Base-by-base conservation (phyloP, 2,888 invertebrate species). In the Temnothorax rugatulus region DNA sequence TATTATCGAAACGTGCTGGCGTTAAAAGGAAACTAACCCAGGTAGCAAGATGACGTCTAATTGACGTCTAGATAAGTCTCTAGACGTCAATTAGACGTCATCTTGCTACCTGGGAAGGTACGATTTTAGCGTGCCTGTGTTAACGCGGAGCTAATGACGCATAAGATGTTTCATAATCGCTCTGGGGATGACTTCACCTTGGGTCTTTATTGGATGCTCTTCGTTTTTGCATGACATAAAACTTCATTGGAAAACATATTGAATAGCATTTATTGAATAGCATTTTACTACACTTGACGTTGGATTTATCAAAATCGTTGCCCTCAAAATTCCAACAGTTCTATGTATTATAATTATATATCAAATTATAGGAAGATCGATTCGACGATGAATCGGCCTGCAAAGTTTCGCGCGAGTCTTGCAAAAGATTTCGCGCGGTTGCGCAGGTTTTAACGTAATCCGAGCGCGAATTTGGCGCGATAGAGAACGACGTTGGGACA, bases 101-200 rank as follows among this genome's bases (percentile, higher is more conserved):
- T n/a, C n/a, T n/a, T n/a, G n/a, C n/a, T n/a, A n/a, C n/a, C n/a
- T n/a, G n/a, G n/a, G n/a, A n/a, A 44, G n/a, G 4, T 21, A 25
- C 34, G 8, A 75, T 38, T 52, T 52, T 41, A 38, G 25, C 34
- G 4, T 29, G 13, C 2, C 15, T 5, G 54, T 44, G n/a, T 29
- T 79, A 69, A 77, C 4, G n/a, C 1, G 25, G 11, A 11, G 15
- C 18, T 77, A 52, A 64, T 64, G 38, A 76, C 9, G 4, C 38
- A 13, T 13, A 18, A 64, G 13, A 3, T 54, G 44, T 54, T 41
- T 76, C 66, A 25, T 54, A 54, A 63, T 34, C 34, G 18, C 21
- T 29, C 41, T 4, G n/a, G 8, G 9, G 54, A 38, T 57, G 63
- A 41, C 25, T 25, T 76, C 52, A 47, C 0, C 44, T 29, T 15